These are phyloP conservation scores for Melanaphis sacchari DNA, from an alignment of 1,140 invertebrate species.

Conservation along the genomic window DNA sequence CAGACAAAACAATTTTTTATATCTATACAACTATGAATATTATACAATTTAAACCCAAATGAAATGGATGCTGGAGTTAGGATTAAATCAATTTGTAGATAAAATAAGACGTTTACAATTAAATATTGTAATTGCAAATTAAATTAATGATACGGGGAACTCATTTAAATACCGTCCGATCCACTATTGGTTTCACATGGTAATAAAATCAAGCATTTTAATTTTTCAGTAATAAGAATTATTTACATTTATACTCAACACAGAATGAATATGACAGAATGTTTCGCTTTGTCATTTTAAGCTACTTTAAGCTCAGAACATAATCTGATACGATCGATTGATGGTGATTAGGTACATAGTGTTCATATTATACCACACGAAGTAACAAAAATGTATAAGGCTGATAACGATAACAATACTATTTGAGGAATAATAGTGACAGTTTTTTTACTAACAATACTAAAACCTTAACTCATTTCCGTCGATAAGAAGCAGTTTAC, in stretches of 20 bases:
- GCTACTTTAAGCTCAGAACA: background rate
- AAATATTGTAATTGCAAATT: no score
- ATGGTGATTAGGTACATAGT: background rate
- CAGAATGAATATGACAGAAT: background rate
- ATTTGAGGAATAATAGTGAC: background rate
- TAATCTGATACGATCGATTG: background rate
- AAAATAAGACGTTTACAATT: no score
- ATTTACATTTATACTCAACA: background rate
- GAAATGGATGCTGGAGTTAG: no score
- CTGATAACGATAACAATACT: no score
- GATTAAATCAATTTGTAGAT: no score
- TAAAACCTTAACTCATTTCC: background rate
- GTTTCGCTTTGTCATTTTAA: background rate
- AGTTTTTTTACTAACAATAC: background rate
- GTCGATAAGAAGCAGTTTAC: background rate
- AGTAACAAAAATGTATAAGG: background rate
- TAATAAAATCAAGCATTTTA: no score
- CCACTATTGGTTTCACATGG: no score
- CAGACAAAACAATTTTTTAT: no score
- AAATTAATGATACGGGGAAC: no score
- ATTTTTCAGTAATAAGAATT: background rate
- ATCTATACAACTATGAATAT: no score
- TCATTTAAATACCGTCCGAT: no score
- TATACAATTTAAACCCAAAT: no score
- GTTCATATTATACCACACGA: background rate